Evolutionary conservation across 2,888 invertebrate species (phyloP).

Genomic region (Spialia ferax): DNA sequence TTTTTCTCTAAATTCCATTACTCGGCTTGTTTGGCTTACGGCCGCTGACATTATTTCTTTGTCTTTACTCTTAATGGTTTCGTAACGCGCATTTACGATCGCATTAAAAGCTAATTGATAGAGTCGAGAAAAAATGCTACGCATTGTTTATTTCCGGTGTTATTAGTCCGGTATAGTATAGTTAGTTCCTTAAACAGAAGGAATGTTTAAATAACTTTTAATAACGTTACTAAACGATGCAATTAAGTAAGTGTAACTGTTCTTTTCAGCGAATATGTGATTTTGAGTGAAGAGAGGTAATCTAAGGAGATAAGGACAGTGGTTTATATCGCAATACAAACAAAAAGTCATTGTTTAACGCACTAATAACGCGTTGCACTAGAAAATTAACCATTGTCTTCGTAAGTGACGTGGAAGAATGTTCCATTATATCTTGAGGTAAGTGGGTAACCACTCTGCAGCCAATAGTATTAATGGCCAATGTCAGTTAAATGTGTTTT

Average conservation of each 20-base stretch:
- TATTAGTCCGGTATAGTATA: too few species aligned
- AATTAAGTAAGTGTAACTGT: not conserved
- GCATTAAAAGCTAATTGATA: conserved; percentile 18
- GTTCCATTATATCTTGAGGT: conserved; percentile 54
- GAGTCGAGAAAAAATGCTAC: not conserved
- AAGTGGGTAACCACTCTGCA: conserved; percentile 48
- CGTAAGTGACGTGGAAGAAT: conserved; percentile 57
- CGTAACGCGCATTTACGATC: conserved; percentile 16
- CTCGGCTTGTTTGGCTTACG: conserved; percentile 56
- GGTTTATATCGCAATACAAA: conserved; percentile 42
- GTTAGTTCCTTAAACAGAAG: not conserved
- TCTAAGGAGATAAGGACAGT: conserved; percentile 22
- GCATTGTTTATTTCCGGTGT: not conserved
- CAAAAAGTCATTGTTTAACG: conserved; percentile 59
- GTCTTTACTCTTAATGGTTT: conserved; percentile 43
- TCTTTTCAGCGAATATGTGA: conserved; percentile 3
- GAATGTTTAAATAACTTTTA: conserved; percentile 9
- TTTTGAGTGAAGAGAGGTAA: conserved; percentile 18
- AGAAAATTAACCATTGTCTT: conserved; percentile 71
- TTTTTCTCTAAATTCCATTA: conserved; percentile 53
- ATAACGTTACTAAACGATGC: not conserved
- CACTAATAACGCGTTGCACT: conserved; percentile 65
- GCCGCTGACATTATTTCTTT: conserved; percentile 47
- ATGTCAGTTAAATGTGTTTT: conserved; percentile 32
- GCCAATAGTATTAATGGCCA: conserved; percentile 33